These are phyloP conservation scores for Haemorhous mexicanus DNA, from an alignment of 2,113 vertebrate species.

Conservation along the genomic window DNA sequence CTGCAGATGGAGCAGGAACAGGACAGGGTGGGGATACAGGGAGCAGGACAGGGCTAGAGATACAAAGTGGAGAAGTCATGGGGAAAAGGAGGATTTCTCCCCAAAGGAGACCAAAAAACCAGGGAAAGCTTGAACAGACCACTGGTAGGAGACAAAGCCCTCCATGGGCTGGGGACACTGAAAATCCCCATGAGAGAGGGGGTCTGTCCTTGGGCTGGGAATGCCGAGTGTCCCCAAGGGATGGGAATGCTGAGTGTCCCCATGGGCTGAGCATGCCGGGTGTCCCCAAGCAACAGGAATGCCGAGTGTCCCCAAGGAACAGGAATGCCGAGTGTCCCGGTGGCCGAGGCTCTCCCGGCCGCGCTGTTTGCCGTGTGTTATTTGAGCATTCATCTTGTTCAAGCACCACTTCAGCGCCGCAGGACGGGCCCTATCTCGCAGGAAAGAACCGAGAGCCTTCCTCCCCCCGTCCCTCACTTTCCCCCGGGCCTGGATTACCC, in stretches of 20 bases:
- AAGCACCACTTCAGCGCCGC: not conserved
- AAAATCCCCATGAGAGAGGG: not conserved
- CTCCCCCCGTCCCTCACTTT: slow-evolving; percentile 26
- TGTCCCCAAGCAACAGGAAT: accelerated
- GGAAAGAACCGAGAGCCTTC: not conserved
- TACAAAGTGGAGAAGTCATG: accelerated
- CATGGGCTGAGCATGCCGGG: no score
- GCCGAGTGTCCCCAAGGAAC: no score
- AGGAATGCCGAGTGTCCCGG: not conserved
- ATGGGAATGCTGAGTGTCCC: accelerated
- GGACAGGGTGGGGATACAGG: not conserved
- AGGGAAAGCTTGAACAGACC: not conserved
- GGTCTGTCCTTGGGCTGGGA: not conserved
- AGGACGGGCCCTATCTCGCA: not conserved
- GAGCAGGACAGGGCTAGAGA: not conserved
- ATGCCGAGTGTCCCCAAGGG: accelerated
- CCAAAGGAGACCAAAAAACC: not conserved
- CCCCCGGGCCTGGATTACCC: slow-evolving; percentile 48
- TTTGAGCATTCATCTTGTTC: slow-evolving; percentile 19
- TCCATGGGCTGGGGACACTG: accelerated
- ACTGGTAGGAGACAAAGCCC: not conserved
- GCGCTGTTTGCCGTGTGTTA: not conserved
- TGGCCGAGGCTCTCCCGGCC: not conserved
- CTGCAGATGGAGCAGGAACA: not conserved
- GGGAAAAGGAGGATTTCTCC: not conserved